phyloP scores from a whole-genome alignment of 1,140 invertebrate species.

The Mya arenaria region DNA sequence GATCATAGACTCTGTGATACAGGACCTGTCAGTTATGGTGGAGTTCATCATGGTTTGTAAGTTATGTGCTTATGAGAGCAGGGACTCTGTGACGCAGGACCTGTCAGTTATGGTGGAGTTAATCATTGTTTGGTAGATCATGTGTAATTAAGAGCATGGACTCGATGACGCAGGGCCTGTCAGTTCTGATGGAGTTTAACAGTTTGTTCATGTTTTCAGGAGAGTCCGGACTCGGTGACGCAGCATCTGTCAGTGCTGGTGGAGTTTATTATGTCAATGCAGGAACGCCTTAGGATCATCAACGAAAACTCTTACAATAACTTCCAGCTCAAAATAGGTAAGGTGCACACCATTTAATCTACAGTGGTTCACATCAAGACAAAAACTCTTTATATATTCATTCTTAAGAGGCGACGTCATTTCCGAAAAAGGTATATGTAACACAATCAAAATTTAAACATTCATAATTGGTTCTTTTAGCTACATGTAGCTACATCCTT shows the following conservation, averaged over 20 bases:
- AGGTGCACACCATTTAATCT: constrained; percentile 39
- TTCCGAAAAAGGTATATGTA: no score
- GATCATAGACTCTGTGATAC: constrained; percentile 68
- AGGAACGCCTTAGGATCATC: constrained; percentile 82
- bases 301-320: constrained; percentile 79
- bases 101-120: constrained; percentile 85
- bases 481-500: no score
- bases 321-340: constrained; percentile 83
- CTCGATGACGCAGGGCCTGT: constrained; percentile 81
- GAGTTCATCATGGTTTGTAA: constrained; percentile 85
- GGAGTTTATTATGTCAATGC: constrained; percentile 85
- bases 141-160: no score
- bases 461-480: no score
- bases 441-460: no score
- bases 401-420: no score
- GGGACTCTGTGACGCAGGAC: constrained; percentile 76
- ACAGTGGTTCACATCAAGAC: neutral
- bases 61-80: no score
- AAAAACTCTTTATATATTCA: no score
- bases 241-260: constrained; percentile 84
- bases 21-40: constrained; percentile 84
- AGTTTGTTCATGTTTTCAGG: constrained; percentile 60
- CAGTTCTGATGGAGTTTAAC: constrained; percentile 84
- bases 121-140: no score
- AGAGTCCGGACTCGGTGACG: constrained; percentile 70